These are phyloP conservation scores for Cotesia vestalis DNA, from an alignment of 1,140 invertebrate species.

Conservation along the genomic window DNA sequence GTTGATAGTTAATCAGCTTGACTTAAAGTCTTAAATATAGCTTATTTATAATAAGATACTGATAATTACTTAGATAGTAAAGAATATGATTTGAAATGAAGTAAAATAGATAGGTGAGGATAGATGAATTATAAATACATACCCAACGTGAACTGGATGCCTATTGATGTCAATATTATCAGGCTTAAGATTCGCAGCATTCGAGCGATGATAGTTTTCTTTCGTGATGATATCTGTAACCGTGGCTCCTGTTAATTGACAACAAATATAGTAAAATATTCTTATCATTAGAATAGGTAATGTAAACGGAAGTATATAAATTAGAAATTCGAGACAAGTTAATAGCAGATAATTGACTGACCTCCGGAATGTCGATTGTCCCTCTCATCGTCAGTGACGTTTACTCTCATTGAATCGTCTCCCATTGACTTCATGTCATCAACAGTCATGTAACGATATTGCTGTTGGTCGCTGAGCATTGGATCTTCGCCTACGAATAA, in stretches of 20 bases:
- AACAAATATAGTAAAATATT: slow-evolving; percentile 23
- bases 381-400: slow-evolving; percentile 77
- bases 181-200: slow-evolving; percentile 71
- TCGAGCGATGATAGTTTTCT: slow-evolving; percentile 63
- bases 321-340: slow-evolving; percentile 23
- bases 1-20: no score
- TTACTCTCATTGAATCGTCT: slow-evolving; percentile 80
- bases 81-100: no score
- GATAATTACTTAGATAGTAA: no score
- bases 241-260: slow-evolving; percentile 54
- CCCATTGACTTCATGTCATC: slow-evolving; percentile 84
- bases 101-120: neutral
- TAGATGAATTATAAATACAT: slow-evolving; percentile 59
- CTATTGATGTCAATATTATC: slow-evolving; percentile 90
- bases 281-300: slow-evolving; percentile 14
- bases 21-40: no score
- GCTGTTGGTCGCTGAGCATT: slow-evolving; percentile 80
- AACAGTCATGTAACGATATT: slow-evolving; percentile 87
- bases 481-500: slow-evolving; percentile 77
- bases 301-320: slow-evolving; percentile 17
- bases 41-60: no score
- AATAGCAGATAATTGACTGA: slow-evolving; percentile 43
- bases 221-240: slow-evolving; percentile 65
- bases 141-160: slow-evolving; percentile 88
- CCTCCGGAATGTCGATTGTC: slow-evolving; percentile 65